Base-by-base conservation (phyloP, 2,888 invertebrate species). In the Polyommatus iphigenia region DNA sequence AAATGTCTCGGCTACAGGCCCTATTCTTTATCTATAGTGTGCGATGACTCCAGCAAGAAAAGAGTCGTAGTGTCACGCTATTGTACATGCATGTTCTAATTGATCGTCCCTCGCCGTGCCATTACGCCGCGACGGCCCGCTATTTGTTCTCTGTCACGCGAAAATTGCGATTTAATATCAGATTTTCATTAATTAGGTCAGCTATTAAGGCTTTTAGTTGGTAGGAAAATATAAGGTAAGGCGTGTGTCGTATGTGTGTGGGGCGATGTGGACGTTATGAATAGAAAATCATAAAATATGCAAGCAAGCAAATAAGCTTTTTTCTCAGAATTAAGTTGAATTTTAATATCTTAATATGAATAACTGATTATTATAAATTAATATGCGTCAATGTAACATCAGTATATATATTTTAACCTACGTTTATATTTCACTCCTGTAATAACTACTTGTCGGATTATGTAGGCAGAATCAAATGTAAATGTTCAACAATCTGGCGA, bases 121-220 rank as follows among this genome's bases (percentile, higher is more conserved):
- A 29, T 75, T 75, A 75, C 75, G 54, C 18, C 24, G 15, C 50
- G 46, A 24, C 20, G 75, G 50, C n/a, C n/a, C 10, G 71, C 36
- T 36, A 36, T 71, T 71, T 71, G 24, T 71, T 32, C 29, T 36
- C 32, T 71, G 72, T 29, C 54, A 75, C 75, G 75, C 54, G 50
- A 75, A 73, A 20, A 73, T 41, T 46, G 20, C 20, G 15, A 73
- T 73, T 46, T 46, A 24, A 73, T 20, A 20, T 73, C 41, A 73
- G 73, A 73, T 73, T 73, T 73, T 73, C 67, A 32, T 67, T 67
- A 67, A 67, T 67, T 67, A 67, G 67, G 67, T 67, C 67, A 67
- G 67, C 20, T 41, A 41, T 72, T 72, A 72, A 72, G 20, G n/a
- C 36, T 72, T 72, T 72, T 41, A 20, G 72, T 32, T 67, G 13